These are phyloP conservation scores for Porites divaricata DNA, from an alignment of 92 coral and sea anemone genomes.

Conservation along the genomic window DNA sequence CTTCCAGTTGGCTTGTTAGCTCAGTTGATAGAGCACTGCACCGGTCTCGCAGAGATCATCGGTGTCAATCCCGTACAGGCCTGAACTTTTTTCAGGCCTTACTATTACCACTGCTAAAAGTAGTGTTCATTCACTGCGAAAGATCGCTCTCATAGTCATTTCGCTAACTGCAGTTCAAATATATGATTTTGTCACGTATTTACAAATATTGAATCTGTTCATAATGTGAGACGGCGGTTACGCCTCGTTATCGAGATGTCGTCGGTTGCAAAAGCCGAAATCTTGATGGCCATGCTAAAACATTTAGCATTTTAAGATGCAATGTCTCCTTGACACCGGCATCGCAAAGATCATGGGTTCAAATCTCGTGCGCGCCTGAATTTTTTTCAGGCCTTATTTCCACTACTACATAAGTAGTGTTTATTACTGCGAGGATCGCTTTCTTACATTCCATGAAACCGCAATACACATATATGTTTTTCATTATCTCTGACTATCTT, in stretches of 20 bases:
- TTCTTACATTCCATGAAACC: not conserved
- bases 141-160: too few relatives aligned
- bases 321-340: conserved; percentile 1
- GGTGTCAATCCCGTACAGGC: not conserved
- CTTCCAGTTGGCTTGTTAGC: too few relatives aligned
- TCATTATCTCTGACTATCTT: not conserved
- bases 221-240: not conserved
- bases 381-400: too few relatives aligned
- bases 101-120: not conserved
- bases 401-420: too few relatives aligned
- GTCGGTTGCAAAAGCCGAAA: conserved; percentile 1
- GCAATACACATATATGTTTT: not conserved
- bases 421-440: too few relatives aligned
- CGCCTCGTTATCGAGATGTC: not conserved
- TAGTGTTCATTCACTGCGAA: not conserved
- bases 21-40: too few relatives aligned
- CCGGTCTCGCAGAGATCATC: not conserved
- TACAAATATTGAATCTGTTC: not conserved
- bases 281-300: not conserved
- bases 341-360: too few relatives aligned
- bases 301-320: not conserved
- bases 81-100: too few relatives aligned
- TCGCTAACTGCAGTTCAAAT: not conserved
- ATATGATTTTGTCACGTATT: not conserved
- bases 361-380: too few relatives aligned